phyloP scores from a whole-genome alignment of 2,113 vertebrate genomes.

The Pygoscelis antarcticus region DNA sequence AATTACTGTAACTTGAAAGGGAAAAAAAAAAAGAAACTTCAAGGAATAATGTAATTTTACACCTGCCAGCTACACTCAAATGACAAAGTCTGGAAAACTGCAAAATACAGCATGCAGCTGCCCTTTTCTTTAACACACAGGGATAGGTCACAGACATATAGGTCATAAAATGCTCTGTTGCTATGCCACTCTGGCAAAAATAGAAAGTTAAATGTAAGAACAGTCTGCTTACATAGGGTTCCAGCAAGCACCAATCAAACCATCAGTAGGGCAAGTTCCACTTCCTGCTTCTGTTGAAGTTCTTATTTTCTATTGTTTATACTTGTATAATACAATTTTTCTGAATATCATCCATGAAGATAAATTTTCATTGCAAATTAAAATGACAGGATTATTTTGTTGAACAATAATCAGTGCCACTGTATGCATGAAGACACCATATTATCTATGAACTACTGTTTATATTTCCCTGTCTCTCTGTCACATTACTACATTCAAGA shows the following conservation, averaged over 20 bases:
- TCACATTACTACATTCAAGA: neutral
- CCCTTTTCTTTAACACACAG: constrained; percentile 11
- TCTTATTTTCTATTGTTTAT: neutral
- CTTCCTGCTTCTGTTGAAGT: neutral
- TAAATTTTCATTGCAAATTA: neutral
- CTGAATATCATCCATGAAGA: neutral
- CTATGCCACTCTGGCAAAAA: constrained; percentile 46
- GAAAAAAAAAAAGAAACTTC: neutral
- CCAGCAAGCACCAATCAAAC: constrained; percentile 4
- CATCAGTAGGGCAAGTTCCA: neutral
- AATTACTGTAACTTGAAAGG: constrained; percentile 1
- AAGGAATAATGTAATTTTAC: constrained; percentile 23
- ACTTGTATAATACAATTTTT: neutral
- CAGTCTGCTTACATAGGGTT: neutral
- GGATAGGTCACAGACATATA: constrained; percentile 13
- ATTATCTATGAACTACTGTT: neutral
- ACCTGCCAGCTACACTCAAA: constrained; percentile 6
- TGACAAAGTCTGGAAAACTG: constrained; percentile 18
- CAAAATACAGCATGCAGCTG: constrained; percentile 3
- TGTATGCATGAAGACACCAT: neutral
- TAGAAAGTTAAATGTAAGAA: constrained; percentile 42
- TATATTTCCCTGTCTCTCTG: neutral
- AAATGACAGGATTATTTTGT: neutral
- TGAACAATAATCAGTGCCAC: neutral
- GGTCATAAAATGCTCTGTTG: constrained; percentile 29